Evolutionary conservation across 2,888 invertebrate species (phyloP).

Genomic region (Zaprionus bogoriensis): DNA sequence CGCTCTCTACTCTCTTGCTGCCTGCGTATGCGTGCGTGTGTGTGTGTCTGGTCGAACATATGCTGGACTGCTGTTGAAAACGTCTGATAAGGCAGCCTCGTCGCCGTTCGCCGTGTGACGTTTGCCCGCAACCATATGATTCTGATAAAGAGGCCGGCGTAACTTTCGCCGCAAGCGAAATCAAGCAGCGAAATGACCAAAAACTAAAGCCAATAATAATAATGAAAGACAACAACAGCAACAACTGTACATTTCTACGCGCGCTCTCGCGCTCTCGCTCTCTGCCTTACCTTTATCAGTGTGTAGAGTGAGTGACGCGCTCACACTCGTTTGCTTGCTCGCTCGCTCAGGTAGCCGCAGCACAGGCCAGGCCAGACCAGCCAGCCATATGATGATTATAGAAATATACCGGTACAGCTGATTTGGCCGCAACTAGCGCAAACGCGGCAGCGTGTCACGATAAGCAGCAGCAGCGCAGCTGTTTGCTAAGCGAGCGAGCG

Average conservation of each 20-base stretch:
- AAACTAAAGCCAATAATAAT: slow-evolving; percentile 19
- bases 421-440: slow-evolving; percentile 62
- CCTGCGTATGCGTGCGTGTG: not conserved
- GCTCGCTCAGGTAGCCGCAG: slow-evolving; percentile 39
- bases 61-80: slow-evolving; percentile 38
- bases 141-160: slow-evolving; percentile 54
- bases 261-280: slow-evolving; percentile 17
- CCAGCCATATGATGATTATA: slow-evolving; percentile 70
- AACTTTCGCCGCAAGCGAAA: slow-evolving; percentile 52
- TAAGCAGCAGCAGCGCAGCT: slow-evolving; percentile 35
- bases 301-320: slow-evolving; percentile 1
- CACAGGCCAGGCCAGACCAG: not conserved
- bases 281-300: not conserved
- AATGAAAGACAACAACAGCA: slow-evolving; percentile 13
- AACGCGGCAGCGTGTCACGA: slow-evolving; percentile 23
- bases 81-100: slow-evolving; percentile 37
- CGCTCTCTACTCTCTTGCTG: not conserved
- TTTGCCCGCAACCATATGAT: slow-evolving; percentile 66
- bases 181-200: not conserved
- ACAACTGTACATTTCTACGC: slow-evolving; percentile 57
- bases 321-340: slow-evolving; percentile 4
- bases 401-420: slow-evolving; percentile 76
- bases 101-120: slow-evolving; percentile 14
- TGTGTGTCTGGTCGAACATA: slow-evolving; percentile 51
- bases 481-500: slow-evolving; percentile 24